Evolutionary conservation across 2,888 invertebrate species (phyloP).

Genomic region (Acleris emargana): DNA sequence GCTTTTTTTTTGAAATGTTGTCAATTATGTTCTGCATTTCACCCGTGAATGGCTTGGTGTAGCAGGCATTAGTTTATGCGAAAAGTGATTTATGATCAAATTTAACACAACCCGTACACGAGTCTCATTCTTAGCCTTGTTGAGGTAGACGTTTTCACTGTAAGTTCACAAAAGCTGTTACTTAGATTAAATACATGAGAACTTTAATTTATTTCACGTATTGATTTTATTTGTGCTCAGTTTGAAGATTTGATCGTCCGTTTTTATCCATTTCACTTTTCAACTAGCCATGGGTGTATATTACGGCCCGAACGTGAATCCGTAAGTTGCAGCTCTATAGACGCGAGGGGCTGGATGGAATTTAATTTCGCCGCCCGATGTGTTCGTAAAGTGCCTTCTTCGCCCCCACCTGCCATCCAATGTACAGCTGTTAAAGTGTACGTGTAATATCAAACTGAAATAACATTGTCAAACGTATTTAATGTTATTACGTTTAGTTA

Average conservation of each 20-base stretch:
- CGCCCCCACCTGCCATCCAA: constrained; percentile 24
- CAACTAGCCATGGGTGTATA: constrained; percentile 41
- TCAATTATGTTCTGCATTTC: constrained; percentile 6
- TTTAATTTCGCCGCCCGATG: constrained; percentile 55
- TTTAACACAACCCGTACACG: background rate
- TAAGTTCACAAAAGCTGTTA: too few relatives aligned
- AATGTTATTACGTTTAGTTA: constrained; percentile 7
- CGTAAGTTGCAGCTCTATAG: constrained; percentile 52
- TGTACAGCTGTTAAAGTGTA: constrained; percentile 31
- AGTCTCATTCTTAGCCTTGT: background rate
- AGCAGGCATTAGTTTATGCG: constrained; percentile 4
- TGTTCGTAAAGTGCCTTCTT: constrained; percentile 35
- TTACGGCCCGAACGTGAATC: constrained; percentile 53
- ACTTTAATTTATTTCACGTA: too few relatives aligned
- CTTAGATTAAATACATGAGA: too few relatives aligned
- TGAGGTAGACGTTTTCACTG: too few relatives aligned
- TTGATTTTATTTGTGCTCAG: too few relatives aligned
- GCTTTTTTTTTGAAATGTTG: too few relatives aligned
- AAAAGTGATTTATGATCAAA: background rate
- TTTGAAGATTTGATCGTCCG: background rate
- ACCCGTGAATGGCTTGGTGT: background rate
- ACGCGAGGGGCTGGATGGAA: constrained; percentile 60
- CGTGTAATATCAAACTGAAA: constrained; percentile 16
- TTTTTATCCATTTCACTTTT: background rate
- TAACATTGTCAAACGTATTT: constrained; percentile 26